phyloP scores from a whole-genome alignment of 2,888 invertebrate species.

The Aspidiotus destructor region DNA sequence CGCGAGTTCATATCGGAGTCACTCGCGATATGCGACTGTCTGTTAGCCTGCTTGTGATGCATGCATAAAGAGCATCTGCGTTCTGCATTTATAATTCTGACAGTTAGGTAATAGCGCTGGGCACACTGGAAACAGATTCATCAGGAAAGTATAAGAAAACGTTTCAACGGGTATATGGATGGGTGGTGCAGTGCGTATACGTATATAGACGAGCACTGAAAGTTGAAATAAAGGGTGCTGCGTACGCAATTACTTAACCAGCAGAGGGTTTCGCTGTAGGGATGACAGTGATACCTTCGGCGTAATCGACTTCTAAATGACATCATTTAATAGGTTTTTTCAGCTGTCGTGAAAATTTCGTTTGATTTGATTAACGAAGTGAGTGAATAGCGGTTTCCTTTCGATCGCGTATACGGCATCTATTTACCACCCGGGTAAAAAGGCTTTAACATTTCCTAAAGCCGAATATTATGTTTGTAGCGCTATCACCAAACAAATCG shows the following conservation, averaged over 20 bases:
- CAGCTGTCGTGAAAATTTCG: conserved; percentile 1
- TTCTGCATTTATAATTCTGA: conserved; percentile 4
- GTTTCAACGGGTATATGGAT: not conserved
- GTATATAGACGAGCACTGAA: not conserved
- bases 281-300: conserved; percentile 4
- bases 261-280: not conserved
- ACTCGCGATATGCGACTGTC: no score
- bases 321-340: conserved; percentile 4
- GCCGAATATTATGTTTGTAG: no score
- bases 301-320: conserved; percentile 2
- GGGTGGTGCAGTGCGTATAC: not conserved
- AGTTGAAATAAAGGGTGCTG: not conserved
- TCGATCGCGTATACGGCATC: no score
- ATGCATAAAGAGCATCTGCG: not conserved
- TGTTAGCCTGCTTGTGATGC: no score
- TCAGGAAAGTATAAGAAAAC: no score
- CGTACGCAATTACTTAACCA: not conserved
- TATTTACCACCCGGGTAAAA: no score
- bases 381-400: no score
- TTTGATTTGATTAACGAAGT: conserved; percentile 2
- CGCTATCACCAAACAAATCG: no score
- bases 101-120: conserved; percentile 1
- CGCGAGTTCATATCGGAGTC: no score
- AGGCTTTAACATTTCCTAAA: no score
- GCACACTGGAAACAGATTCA: no score